Evolutionary conservation across 2,797 vertebrate species (phyloP).

Genomic region (Amblyopsis hoosieri): DNA sequence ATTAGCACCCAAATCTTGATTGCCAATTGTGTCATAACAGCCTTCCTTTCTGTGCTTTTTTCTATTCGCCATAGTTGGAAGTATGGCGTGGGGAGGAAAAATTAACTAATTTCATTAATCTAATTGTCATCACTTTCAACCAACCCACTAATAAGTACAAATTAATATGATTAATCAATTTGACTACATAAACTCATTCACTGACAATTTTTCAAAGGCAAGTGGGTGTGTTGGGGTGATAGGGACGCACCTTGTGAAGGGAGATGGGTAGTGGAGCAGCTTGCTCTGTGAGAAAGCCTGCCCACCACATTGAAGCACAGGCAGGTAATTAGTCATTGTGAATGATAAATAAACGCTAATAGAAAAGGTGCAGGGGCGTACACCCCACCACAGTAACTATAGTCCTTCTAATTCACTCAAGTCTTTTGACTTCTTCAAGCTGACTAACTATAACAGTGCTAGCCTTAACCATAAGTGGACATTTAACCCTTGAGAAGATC

Average conservation of each 20-base stretch:
- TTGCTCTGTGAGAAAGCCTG: conserved; percentile 48
- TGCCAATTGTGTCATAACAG: conserved; percentile 85
- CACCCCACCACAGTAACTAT: conserved; percentile 11
- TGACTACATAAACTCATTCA: conserved; percentile 97
- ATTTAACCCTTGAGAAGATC: no score
- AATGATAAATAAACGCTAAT: conserved; percentile 68
- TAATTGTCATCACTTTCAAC: conserved; percentile 91
- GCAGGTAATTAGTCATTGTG: conserved; percentile 72
- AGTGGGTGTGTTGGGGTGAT: conserved; percentile 85
- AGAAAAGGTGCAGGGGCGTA: conserved; percentile 42
- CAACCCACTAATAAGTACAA: conserved; percentile 93
- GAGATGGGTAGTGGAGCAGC: conserved; percentile 60
- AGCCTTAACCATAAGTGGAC: background rate
- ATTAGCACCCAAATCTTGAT: conserved; percentile 89
- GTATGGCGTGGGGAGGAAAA: conserved; percentile 57
- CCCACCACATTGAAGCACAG: conserved; percentile 69
- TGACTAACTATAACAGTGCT: background rate
- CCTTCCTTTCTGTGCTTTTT: conserved; percentile 55
- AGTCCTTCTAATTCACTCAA: conserved; percentile 25
- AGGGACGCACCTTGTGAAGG: conserved; percentile 59
- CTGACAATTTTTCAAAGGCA: conserved; percentile 90
- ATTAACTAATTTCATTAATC: conserved; percentile 95
- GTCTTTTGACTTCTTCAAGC: conserved; percentile 14
- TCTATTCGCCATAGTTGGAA: conserved; percentile 71
- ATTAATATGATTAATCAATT: conserved; percentile 99